Evolutionary conservation across 2,888 invertebrate genomes (phyloP), one percentile per base, ranked within the genome.

Genomic region (Pristionchus entomophagus): DNA sequence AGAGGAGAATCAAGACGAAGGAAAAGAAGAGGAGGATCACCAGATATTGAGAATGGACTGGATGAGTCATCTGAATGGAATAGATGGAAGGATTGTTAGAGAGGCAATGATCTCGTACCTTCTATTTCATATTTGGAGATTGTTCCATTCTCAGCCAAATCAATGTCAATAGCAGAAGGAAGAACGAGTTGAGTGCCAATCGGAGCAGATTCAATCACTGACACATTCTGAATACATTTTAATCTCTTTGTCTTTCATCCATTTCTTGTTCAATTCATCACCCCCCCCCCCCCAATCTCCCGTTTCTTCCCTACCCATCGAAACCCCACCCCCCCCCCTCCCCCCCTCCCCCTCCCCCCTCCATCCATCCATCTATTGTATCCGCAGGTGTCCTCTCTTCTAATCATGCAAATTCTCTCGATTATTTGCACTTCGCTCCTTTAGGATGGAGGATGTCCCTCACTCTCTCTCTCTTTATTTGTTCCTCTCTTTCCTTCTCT

Each of bases 11-110:
- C n/a, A 17, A 84, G 35, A 49, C 38, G 45, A 65, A 84, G n/a
- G 35, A 84, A 17, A 12, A 84, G 69, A 29, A 84, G 65, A 29
- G 84, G 84, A 65, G 84, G 84, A 35, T 84, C 65, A 45, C 84
- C 84, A 32, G n/a, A 4, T 19, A 84, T 65, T 22, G 29, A 41
- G 62, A 83, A 83, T n/a, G 82, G n/a, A 14, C 59, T 19, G n/a
- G 53, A n/a, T 10, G 56, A 38, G 2, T 12, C 22, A n/a, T 49
- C 62, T 80, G 22, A 73, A 29, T 32, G 19, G 32, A 12, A 17
- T 26, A 10, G 56, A 56, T 56, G 22, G 26, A 77, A 8, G n/a
- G 8, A n/a, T 10, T n/a, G n/a, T n/a, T n/a, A n/a, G 8, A 12
- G 41, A 2, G n/a, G 73, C 12, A 41, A 41, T 3, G 38, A 41